phyloP scores from a whole-genome alignment of 2,797 vertebrate species.

The Acrossocheilus fasciatus region DNA sequence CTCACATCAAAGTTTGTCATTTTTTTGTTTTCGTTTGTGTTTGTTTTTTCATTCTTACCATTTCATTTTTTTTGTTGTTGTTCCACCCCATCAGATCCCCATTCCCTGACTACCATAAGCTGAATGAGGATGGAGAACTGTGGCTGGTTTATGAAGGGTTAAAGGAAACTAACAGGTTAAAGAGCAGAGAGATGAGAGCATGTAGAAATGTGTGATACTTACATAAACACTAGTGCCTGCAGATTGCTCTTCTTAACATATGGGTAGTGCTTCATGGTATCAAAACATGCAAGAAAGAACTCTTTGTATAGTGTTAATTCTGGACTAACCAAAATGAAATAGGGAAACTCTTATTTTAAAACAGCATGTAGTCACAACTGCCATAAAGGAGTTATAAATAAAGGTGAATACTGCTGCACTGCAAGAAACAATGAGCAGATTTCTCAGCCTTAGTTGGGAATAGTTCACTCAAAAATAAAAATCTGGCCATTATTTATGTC shows the following conservation, averaged over 20 bases:
- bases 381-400: not conserved
- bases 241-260: not conserved
- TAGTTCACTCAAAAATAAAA: conserved; percentile 29
- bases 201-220: conserved; percentile 52
- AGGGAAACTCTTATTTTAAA: not conserved
- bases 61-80: conserved; percentile 75
- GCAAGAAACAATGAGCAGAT: conserved; percentile 18
- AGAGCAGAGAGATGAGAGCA: conserved; percentile 57
- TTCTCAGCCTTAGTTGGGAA: not conserved
- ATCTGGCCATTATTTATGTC: not conserved
- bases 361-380: conserved; percentile 5
- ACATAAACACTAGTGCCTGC: conserved; percentile 2
- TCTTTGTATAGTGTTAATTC: not conserved
- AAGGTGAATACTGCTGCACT: not conserved
- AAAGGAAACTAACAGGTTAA: conserved; percentile 99
- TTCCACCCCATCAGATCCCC: conserved; percentile 89
- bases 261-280: not conserved
- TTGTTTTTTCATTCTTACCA: conserved; percentile 73
- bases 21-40: conserved; percentile 62
- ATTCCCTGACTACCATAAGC: conserved; percentile 90
- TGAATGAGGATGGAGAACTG: conserved; percentile 99
- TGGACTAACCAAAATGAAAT: conserved; percentile 17
- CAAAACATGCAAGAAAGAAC: not conserved
- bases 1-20: conserved; percentile 12
- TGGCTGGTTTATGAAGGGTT: conserved; percentile 99